Evolutionary conservation across 2,888 invertebrate genomes (phyloP).

Genomic region (Bombylius major): DNA sequence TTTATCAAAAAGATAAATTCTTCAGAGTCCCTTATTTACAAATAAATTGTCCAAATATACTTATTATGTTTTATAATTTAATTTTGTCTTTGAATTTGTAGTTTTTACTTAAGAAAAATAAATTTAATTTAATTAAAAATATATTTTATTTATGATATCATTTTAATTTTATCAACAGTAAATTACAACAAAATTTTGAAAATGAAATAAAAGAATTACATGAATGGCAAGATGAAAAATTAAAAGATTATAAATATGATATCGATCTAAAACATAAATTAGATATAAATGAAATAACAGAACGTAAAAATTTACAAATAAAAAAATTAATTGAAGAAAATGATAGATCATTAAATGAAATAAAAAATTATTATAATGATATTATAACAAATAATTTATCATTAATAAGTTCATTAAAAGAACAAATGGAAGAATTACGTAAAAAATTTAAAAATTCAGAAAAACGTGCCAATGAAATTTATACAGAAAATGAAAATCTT

Average conservation of each 20-base stretch:
- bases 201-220: slow-evolving; percentile 52
- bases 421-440: slow-evolving; percentile 63
- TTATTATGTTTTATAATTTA: too few relatives aligned
- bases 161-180: slow-evolving; percentile 29
- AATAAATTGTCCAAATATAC: too few relatives aligned
- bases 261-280: slow-evolving; percentile 60
- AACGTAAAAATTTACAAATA: slow-evolving; percentile 80
- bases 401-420: slow-evolving; percentile 79
- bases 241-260: slow-evolving; percentile 56
- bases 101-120: too few relatives aligned
- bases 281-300: slow-evolving; percentile 81
- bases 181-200: slow-evolving; percentile 51
- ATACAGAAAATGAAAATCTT: slow-evolving; percentile 59
- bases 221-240: slow-evolving; percentile 44
- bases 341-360: slow-evolving; percentile 72
- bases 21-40: too few relatives aligned
- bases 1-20: too few relatives aligned
- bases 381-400: slow-evolving; percentile 88
- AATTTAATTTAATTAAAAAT: too few relatives aligned
- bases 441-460: slow-evolving; percentile 68
- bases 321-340: slow-evolving; percentile 68
- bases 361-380: slow-evolving; percentile 91
- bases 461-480: slow-evolving; percentile 42
- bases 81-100: too few relatives aligned
- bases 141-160: too few relatives aligned